Conservation (phyloP, 2,113 vertebrate species). For the Cathartes aura region DNA sequence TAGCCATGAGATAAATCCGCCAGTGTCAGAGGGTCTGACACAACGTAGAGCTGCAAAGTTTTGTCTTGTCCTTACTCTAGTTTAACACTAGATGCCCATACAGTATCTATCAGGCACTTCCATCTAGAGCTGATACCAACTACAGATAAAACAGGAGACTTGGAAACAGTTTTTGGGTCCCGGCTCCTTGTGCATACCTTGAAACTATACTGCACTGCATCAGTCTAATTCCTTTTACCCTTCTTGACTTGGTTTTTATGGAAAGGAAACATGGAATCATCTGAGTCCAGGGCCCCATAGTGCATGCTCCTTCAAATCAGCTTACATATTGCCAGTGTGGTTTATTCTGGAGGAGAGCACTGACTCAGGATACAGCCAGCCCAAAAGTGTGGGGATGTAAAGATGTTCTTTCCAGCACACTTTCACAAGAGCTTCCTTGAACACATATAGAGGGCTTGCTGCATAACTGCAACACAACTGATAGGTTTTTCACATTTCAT, state of each 20-base stretch:
- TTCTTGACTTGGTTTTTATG: not conserved
- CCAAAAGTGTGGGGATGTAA: not conserved
- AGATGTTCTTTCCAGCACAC: not conserved
- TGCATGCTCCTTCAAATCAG: not conserved
- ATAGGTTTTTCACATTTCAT: not conserved
- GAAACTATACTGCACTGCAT: not conserved
- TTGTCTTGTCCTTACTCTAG: not conserved
- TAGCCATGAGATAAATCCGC: fast-evolving
- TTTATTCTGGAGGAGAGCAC: not conserved
- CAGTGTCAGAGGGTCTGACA: not conserved
- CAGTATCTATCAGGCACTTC: not conserved
- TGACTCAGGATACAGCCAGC: not conserved
- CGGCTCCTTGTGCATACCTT: not conserved
- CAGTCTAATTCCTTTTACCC: not conserved
- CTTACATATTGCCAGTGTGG: not conserved
- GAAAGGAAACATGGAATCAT: not conserved
- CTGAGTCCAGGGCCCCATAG: fast-evolving
- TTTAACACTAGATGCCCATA: not conserved
- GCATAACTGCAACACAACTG: not conserved
- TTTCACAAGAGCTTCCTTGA: not conserved
- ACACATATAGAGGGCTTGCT: not conserved
- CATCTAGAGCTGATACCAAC: not conserved
- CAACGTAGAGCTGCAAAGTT: not conserved
- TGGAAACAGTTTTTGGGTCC: not conserved
- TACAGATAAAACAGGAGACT: not conserved